Evolutionary conservation across 2,113 vertebrate genomes (phyloP).

Genomic region (Parotia lawesii): DNA sequence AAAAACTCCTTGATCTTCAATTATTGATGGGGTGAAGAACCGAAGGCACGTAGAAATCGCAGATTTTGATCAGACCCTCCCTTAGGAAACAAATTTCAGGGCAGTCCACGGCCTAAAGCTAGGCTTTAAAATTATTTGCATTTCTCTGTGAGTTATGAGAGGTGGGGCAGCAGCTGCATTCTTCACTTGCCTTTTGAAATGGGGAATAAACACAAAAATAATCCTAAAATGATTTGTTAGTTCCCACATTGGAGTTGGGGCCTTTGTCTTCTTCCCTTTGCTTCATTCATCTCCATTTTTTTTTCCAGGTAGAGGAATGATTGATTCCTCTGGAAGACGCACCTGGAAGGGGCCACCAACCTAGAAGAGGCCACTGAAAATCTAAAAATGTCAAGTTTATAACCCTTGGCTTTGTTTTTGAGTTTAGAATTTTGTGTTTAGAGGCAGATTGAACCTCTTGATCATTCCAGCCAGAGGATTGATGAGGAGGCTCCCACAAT

Average conservation of each 20-base stretch:
- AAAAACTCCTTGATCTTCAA: neutral
- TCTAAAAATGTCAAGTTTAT: fast-evolving
- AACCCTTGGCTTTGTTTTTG: neutral
- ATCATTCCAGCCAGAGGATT: neutral
- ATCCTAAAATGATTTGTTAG: neutral
- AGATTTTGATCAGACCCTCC: neutral
- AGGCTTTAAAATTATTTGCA: neutral
- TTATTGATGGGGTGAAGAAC: neutral
- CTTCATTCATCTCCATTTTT: neutral
- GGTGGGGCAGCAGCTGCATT: neutral
- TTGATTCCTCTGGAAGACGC: neutral
- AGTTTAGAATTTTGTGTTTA: neutral
- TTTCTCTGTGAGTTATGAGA: neutral
- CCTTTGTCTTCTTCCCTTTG: neutral
- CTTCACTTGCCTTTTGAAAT: neutral
- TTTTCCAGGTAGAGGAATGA: fast-evolving
- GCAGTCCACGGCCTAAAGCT: neutral
- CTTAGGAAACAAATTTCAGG: neutral
- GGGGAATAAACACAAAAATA: neutral
- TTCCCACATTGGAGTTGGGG: neutral
- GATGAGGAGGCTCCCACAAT: neutral
- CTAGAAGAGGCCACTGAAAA: neutral
- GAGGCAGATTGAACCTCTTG: neutral
- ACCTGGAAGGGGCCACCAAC: too few relatives aligned
- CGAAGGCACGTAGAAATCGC: fast-evolving